Conservation (phyloP, 2,113 vertebrate species). For the Amphiprion percula region DNA sequence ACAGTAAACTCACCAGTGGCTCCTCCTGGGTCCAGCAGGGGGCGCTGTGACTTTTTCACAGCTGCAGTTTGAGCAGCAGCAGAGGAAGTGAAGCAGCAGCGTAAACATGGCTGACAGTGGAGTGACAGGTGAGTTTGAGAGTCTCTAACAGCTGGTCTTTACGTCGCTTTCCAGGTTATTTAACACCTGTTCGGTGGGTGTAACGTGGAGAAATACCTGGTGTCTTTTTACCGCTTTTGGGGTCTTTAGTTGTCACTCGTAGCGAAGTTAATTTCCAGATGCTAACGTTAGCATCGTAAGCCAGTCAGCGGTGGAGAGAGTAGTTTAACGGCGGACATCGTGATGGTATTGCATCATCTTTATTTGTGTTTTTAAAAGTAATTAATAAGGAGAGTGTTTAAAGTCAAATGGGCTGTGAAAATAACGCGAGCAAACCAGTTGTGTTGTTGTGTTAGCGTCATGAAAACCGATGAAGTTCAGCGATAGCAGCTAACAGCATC, state of each 20-base stretch:
- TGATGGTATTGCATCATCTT: slow-evolving; percentile 72
- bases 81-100: slow-evolving; percentile 39
- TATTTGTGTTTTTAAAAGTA: not conserved
- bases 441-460: not conserved
- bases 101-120: slow-evolving; percentile 85
- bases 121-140: slow-evolving; percentile 69
- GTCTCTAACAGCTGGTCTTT: slow-evolving; percentile 51
- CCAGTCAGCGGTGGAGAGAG: not conserved
- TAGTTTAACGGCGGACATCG: not conserved
- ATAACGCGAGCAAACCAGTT: not conserved
- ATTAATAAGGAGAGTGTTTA: not conserved
- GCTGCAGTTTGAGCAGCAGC: slow-evolving; percentile 6
- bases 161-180: not conserved
- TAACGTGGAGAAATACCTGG: accelerated
- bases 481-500: no score
- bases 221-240: no score
- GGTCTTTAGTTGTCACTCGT: not conserved
- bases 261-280: slow-evolving; percentile 10
- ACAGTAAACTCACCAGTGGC: no score
- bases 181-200: not conserved
- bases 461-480: not conserved
- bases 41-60: slow-evolving; percentile 1
- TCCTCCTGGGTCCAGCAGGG: slow-evolving; percentile 29
- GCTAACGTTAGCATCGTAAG: slow-evolving; percentile 65
- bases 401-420: not conserved